These are phyloP conservation scores for Morphnarchus princeps DNA, from an alignment of 2,113 vertebrate species.

Conservation along the genomic window DNA sequence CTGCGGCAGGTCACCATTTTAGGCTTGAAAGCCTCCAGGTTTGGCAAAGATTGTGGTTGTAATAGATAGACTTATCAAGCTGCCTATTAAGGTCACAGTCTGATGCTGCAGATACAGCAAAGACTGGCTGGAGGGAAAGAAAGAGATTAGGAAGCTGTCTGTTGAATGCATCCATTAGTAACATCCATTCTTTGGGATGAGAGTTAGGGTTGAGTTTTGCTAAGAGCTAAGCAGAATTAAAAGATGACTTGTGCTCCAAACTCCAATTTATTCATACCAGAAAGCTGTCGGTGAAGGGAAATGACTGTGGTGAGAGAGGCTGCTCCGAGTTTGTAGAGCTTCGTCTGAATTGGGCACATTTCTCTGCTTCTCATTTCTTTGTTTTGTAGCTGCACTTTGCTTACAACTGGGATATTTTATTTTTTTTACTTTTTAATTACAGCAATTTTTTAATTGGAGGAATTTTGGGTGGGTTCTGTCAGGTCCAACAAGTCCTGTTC, in stretches of 20 bases:
- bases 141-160: not conserved
- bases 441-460: not conserved
- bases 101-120: not conserved
- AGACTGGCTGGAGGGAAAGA: not conserved
- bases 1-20: not conserved
- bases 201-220: not conserved
- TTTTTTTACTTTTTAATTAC: not conserved
- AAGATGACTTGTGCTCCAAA: not conserved
- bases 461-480: not conserved
- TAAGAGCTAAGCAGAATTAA: not conserved
- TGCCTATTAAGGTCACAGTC: not conserved
- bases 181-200: not conserved
- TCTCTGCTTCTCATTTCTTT: not conserved
- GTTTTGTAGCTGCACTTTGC: not conserved
- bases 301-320: accelerated
- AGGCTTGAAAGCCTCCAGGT: not conserved
- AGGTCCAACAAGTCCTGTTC: not conserved
- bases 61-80: not conserved
- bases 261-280: not conserved
- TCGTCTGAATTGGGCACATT: not conserved
- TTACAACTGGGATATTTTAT: not conserved
- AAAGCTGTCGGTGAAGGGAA: not conserved
- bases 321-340: not conserved
- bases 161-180: not conserved
- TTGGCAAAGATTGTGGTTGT: not conserved